Evolutionary conservation across 2,113 vertebrate genomes (phyloP), one percentile per base, ranked within the genome.

Genomic region (Todiramphus chloris): DNA sequence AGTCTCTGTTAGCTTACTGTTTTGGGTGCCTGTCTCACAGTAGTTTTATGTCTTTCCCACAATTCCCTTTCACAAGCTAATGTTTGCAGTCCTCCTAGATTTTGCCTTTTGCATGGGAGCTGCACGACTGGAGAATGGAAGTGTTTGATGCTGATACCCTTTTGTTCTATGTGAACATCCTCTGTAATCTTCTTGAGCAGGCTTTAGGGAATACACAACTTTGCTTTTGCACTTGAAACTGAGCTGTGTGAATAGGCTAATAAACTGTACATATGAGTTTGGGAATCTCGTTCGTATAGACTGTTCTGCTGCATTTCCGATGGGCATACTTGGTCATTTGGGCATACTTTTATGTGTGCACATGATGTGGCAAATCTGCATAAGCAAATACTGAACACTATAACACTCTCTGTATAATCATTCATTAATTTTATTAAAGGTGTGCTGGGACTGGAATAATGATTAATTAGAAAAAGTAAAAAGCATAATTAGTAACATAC

Each of bases 101-200:
- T 87, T 83, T 44, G 78, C 39, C 44, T 87, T 83, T 92, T 90
- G 56, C 58, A 33, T 50, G 62, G 76, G 64, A 89, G 73, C 56
- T 81, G 51, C 51, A 27, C 51, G 3, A 51, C 77, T 87, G 93
- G 68, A 93, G 28, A 79, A 62, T 72, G 80, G 64, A 83, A 95
- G 66, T 50, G 90, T 93, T 94, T 96, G 88, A 94, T 90, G 76
- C 92, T 66, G 88, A 93, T 93, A 89, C n/a, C 19, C 69, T 96
- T 97, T 96, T 94, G 94, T 95, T 95, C 96, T 95, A 1, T 79
- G 86, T 58, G 79, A 96, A 89, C 86, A 93, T 91, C 69, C 80
- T 76, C 88, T 94, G 62, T 96, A 96, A 96, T 93, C 88, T 96
- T 89, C 66, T 90, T 33, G 1, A 96, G 83, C 39, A 81, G 80